Evolutionary conservation across 2,888 invertebrate genomes (phyloP).

Genomic region (Gymnosoma rotundatum): DNA sequence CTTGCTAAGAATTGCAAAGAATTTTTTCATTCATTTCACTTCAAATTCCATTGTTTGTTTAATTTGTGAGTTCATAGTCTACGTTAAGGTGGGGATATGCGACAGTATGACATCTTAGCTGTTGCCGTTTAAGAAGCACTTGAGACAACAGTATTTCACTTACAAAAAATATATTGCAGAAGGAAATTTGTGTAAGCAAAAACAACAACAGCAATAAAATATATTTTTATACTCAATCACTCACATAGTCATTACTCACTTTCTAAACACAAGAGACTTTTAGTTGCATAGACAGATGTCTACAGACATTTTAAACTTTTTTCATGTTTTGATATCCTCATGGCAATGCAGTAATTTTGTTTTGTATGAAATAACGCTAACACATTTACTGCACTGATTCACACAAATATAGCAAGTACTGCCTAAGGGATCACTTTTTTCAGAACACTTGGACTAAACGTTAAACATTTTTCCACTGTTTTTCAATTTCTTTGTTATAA

Average conservation of each 20-base stretch:
- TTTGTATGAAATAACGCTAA: not conserved
- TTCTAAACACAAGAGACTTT: conserved; percentile 10
- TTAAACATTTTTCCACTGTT: conserved; percentile 33
- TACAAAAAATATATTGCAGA: conserved; percentile 87
- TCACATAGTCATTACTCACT: conserved; percentile 23
- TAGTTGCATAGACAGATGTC: not conserved
- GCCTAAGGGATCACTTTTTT: conserved; percentile 62
- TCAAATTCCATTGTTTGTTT: conserved; percentile 18
- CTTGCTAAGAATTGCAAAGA: too few species aligned
- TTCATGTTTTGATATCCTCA: not conserved
- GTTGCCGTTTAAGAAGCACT: conserved; percentile 94
- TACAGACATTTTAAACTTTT: not conserved
- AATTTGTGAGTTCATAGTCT: conserved; percentile 87
- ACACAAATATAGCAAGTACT: not conserved
- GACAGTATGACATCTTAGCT: conserved; percentile 95
- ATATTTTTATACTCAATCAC: not conserved
- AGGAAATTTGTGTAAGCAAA: conserved; percentile 82
- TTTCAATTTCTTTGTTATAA: not conserved
- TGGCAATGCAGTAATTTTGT: conserved; percentile 59
- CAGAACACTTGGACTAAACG: conserved; percentile 55
- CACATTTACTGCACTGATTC: not conserved
- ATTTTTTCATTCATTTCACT: too few species aligned
- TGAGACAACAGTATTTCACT: conserved; percentile 88
- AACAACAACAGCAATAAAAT: conserved; percentile 14
- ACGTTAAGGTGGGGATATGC: conserved; percentile 96